Evolutionary conservation across 1,140 invertebrate species (phyloP).

Genomic region (Chelonus insularis): DNA sequence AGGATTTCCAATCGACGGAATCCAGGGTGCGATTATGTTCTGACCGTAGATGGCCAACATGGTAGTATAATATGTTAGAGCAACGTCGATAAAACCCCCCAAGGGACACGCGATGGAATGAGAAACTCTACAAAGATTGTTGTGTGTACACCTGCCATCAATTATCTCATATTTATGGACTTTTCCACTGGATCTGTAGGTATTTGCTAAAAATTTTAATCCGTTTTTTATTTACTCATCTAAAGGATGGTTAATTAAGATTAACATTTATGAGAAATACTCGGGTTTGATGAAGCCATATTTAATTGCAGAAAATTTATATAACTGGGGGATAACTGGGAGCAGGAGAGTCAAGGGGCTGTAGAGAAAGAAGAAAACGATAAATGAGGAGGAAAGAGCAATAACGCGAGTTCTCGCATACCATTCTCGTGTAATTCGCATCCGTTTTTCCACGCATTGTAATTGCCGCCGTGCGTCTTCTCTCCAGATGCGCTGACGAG

Average conservation of each 20-base stretch:
- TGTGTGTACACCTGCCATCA: constrained; percentile 32
- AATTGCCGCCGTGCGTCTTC: constrained; percentile 8
- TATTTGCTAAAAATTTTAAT: background rate
- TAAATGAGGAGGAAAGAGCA: background rate
- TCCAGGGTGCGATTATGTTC: constrained; percentile 26
- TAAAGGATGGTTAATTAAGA: constrained; percentile 10
- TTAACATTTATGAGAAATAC: constrained; percentile 14
- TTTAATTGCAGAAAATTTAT: constrained; percentile 14
- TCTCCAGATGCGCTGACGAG: constrained; percentile 8
- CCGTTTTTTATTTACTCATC: background rate
- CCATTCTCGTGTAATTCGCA: constrained; percentile 22
- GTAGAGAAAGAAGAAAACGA: background rate
- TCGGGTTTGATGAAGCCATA: constrained; percentile 4
- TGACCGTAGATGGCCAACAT: constrained; percentile 29
- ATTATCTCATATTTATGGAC: constrained; percentile 40
- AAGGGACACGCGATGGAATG: constrained; percentile 32
- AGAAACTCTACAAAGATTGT: constrained; percentile 30
- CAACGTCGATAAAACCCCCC: constrained; percentile 23
- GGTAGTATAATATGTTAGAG: background rate
- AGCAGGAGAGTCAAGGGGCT: too few species aligned
- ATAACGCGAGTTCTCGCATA: constrained; percentile 14
- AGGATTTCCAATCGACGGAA: constrained; percentile 21
- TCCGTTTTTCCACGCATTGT: constrained; percentile 19
- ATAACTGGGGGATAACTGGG: too few species aligned
- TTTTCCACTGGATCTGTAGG: constrained; percentile 31